Evolutionary conservation across 2,113 vertebrate genomes (phyloP).

Genomic region (Fulica atra): DNA sequence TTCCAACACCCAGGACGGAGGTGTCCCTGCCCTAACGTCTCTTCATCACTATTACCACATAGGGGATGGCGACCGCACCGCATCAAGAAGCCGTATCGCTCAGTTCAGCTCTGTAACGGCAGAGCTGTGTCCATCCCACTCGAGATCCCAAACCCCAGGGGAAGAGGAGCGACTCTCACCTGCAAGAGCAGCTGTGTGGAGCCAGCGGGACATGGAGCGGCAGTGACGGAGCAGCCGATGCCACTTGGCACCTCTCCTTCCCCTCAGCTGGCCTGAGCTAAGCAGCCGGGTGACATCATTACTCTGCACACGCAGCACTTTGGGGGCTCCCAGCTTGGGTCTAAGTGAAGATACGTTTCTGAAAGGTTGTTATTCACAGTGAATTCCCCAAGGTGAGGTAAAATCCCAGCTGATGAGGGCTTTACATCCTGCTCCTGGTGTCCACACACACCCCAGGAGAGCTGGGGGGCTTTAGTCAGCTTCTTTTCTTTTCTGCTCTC

Average conservation of each 20-base stretch:
- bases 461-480: neutral
- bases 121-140: neutral
- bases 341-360: neutral
- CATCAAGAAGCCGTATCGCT: neutral
- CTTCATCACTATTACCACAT: neutral
- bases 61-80: fast-evolving
- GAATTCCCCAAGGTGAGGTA: neutral
- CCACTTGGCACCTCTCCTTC: neutral
- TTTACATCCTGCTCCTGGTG: neutral
- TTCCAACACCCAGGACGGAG: neutral
- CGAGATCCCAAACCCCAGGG: neutral
- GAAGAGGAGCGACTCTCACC: neutral
- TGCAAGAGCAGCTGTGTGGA: neutral
- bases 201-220: fast-evolving
- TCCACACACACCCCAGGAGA: neutral
- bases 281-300: neutral
- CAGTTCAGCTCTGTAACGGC: neutral
- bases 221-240: neutral
- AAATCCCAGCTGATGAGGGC: neutral
- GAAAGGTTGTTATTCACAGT: neutral
- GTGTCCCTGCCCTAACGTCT: neutral
- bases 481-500: neutral
- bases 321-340: neutral
- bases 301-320: neutral
- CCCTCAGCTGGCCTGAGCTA: neutral